A percentile compares a stretch with the other conserved stretches of the same genome.
phyloP scores from a whole-genome alignment of 92 coral and sea anemone species.

The Diadumene lineata region DNA sequence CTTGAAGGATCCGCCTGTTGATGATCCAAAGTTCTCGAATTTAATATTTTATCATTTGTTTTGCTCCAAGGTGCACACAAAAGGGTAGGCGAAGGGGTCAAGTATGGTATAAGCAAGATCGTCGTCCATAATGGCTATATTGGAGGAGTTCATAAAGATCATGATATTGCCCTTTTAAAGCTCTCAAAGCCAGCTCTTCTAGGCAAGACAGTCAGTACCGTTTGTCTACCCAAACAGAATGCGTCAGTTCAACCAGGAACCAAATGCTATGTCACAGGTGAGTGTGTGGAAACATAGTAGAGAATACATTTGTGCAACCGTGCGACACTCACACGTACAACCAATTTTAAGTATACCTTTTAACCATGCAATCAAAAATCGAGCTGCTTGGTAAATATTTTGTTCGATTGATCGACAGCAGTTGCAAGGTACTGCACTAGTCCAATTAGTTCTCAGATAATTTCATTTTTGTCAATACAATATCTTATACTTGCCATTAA shows the following conservation, averaged over 20 bases:
- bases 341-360: too few relatives aligned
- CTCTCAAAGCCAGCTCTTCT: constrained; percentile 38
- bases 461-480: too few relatives aligned
- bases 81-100: constrained; percentile 2
- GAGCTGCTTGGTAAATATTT: too few relatives aligned
- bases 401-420: too few relatives aligned
- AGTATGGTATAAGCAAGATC: constrained; percentile 2
- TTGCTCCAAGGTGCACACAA: constrained; percentile 31
- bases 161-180: constrained; percentile 53
- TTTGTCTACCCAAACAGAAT: constrained; percentile 63
- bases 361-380: too few relatives aligned
- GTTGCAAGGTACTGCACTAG: too few relatives aligned
- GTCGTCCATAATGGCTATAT: constrained; percentile 2
- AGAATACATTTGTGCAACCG: background rate
- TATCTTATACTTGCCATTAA: too few relatives aligned
- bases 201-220: constrained; percentile 46
- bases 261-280: constrained; percentile 67
- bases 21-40: too few relatives aligned
- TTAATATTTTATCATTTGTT: too few relatives aligned
- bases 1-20: too few relatives aligned
- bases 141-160: constrained; percentile 2
- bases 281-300: background rate
- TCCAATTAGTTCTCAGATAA: too few relatives aligned
- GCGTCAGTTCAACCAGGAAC: constrained; percentile 31
- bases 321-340: too few relatives aligned